Percentiles rank a stretch among this genome's conserved stretches.
Conservation (phyloP, 2,888 invertebrate genomes). For the Bombylius major region DNA sequence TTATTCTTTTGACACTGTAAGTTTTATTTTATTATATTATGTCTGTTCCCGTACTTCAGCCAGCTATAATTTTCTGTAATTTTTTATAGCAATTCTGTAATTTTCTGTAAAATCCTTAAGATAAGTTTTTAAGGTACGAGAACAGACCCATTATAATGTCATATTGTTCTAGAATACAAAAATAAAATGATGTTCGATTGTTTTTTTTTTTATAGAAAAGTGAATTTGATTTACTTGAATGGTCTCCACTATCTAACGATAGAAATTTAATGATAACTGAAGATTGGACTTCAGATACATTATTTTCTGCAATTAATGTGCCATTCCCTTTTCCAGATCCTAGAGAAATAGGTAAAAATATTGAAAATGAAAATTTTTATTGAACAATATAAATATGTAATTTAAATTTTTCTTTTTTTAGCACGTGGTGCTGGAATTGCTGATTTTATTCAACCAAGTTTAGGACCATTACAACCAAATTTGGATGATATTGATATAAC, state of each 20-base stretch:
- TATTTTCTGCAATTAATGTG: slow-evolving; percentile 67
- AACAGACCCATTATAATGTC: too few species aligned
- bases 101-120: too few species aligned
- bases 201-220: slow-evolving; percentile 25
- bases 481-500: slow-evolving; percentile 85
- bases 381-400: background rate
- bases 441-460: slow-evolving; percentile 96
- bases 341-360: slow-evolving; percentile 72
- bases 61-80: slow-evolving; percentile 4
- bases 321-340: slow-evolving; percentile 95
- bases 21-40: slow-evolving; percentile 19
- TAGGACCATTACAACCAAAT: slow-evolving; percentile 93
- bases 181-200: too few species aligned
- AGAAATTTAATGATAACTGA: slow-evolving; percentile 29
- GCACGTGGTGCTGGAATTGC: slow-evolving; percentile 70
- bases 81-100: background rate
- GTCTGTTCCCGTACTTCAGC: too few species aligned
- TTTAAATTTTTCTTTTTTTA: slow-evolving; percentile 7
- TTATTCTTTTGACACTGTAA: slow-evolving; percentile 61
- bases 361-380: background rate
- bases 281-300: slow-evolving; percentile 66
- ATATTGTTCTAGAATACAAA: too few species aligned
- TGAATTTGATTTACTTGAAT: slow-evolving; percentile 36
- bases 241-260: slow-evolving; percentile 32
- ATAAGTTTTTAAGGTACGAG: too few species aligned